Evolutionary conservation across 2,888 invertebrate species (phyloP).

Genomic region (Iphiclides podalirius): DNA sequence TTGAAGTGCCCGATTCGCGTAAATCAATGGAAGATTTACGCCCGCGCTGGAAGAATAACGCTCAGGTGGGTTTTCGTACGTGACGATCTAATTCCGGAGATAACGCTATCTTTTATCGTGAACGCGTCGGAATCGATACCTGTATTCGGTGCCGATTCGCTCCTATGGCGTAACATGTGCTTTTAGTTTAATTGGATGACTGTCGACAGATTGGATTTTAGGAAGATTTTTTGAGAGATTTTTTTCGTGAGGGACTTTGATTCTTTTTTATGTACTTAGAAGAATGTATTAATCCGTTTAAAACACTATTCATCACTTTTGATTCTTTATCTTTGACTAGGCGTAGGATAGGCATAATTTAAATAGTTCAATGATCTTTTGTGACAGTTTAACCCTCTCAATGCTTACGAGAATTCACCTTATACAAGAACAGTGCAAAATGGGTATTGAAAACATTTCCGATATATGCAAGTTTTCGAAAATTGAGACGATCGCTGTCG

Average conservation of each 20-base stretch:
- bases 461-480: no score
- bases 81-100: slow-evolving; percentile 40
- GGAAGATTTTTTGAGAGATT: slow-evolving; percentile 1
- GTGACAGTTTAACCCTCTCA: no score
- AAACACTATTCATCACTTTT: no score
- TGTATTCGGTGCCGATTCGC: slow-evolving; percentile 2
- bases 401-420: no score
- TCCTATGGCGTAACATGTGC: background rate
- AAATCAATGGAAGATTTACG: slow-evolving; percentile 65
- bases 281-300: no score
- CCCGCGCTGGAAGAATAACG: slow-evolving; percentile 39
- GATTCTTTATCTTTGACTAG: no score
- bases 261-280: no score
- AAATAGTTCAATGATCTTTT: no score
- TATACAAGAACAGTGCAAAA: no score
- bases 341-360: no score
- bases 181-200: slow-evolving; percentile 15
- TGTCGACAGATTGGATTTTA: slow-evolving; percentile 18
- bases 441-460: no score
- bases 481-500: slow-evolving; percentile 16
- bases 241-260: background rate
- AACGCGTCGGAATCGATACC: slow-evolving; percentile 23
- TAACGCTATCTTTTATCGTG: slow-evolving; percentile 28
- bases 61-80: slow-evolving; percentile 38
- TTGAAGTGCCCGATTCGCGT: slow-evolving; percentile 52